Conservation (phyloP, 1,140 invertebrate species). For the Rhysida immarginata region DNA sequence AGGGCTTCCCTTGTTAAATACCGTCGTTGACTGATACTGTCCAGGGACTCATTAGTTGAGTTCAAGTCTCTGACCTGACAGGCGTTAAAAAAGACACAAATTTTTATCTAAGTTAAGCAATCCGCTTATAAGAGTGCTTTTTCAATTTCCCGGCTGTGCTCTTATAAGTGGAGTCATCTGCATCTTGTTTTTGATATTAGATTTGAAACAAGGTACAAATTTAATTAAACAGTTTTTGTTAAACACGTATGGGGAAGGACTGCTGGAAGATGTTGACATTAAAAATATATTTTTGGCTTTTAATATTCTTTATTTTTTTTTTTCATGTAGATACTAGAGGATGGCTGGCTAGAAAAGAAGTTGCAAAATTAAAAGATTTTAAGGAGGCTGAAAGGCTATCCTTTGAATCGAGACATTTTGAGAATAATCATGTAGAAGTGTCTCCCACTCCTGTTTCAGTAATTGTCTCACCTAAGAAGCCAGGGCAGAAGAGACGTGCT, state of each 20-base stretch:
- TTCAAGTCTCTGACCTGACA: too few species aligned
- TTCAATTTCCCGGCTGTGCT: neutral
- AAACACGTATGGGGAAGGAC: neutral
- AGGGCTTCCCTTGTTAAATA: too few species aligned
- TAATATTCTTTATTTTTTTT: neutral
- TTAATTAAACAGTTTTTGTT: neutral
- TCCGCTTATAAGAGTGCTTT: too few species aligned
- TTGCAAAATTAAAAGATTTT: neutral
- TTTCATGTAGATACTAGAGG: conserved; percentile 6
- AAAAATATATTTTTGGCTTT: conserved; percentile 1
- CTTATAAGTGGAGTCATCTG: neutral
- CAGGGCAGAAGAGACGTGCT: neutral
- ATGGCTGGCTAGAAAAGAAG: conserved; percentile 7
- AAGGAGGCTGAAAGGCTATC: neutral
- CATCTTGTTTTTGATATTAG: neutral
- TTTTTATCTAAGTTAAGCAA: too few species aligned
- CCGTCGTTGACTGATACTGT: too few species aligned
- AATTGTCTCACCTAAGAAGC: neutral
- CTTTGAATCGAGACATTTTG: neutral
- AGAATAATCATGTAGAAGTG: neutral
- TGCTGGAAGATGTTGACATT: neutral
- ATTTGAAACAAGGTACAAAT: neutral
- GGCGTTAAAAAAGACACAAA: too few species aligned
- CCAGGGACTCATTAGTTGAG: too few species aligned
- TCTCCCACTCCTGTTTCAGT: neutral